Percentiles rank a stretch among this genome's conserved stretches.
Conservation (phyloP, 2,888 invertebrate genomes). For the Zeuzera pyrina region DNA sequence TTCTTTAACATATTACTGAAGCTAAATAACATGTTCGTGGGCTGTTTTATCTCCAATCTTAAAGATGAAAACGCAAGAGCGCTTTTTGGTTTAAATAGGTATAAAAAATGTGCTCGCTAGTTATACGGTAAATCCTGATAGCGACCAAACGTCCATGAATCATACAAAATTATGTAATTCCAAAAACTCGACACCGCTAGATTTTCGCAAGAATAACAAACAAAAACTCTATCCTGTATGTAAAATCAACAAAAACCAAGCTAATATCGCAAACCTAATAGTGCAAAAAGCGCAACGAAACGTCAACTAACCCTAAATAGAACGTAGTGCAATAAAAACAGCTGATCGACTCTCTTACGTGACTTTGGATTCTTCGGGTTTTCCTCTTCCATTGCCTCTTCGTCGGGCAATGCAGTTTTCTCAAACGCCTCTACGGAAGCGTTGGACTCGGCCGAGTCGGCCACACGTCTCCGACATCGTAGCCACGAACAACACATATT, state of each 20-base stretch:
- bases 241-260: too few relatives aligned
- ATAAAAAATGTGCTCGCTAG: too few relatives aligned
- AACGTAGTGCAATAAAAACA: conserved; percentile 1
- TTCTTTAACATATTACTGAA: too few relatives aligned
- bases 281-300: conserved; percentile 3
- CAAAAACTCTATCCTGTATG: background rate
- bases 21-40: too few relatives aligned
- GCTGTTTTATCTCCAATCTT: too few relatives aligned
- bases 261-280: background rate
- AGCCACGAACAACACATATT: conserved; percentile 67
- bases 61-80: too few relatives aligned
- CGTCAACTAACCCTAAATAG: background rate
- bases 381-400: conserved; percentile 28
- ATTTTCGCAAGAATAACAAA: background rate
- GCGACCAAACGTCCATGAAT: conserved; percentile 8
- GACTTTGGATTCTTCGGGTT: conserved; percentile 30
- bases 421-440: conserved; percentile 44
- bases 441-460: conserved; percentile 38
- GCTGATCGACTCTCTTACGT: conserved; percentile 42
- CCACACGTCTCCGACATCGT: conserved; percentile 53
- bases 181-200: background rate
- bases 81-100: too few relatives aligned
- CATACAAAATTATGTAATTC: conserved; percentile 5
- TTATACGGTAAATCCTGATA: too few relatives aligned
- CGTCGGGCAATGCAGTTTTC: conserved; percentile 26